Percentiles rank a stretch among this genome's conserved stretches.
Evolutionary conservation across 2,113 vertebrate genomes (phyloP).

Genomic region (Menura novaehollandiae): DNA sequence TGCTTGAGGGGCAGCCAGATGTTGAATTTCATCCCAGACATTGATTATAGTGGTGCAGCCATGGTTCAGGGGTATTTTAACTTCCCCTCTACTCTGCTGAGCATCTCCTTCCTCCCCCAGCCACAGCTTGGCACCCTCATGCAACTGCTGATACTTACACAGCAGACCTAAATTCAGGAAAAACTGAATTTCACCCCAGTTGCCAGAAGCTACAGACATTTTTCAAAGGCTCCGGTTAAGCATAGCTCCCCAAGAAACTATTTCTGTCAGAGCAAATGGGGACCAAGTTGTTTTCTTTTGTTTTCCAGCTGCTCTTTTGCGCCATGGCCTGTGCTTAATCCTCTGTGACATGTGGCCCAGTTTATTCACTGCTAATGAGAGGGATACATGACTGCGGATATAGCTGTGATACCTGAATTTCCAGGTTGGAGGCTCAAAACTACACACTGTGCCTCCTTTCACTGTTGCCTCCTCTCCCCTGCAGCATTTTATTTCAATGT

Average conservation of each 20-base stretch:
- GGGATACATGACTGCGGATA: neutral
- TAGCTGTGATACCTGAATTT: neutral
- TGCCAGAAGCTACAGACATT: neutral
- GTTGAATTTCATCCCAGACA: fast-evolving
- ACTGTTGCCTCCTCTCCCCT: fast-evolving
- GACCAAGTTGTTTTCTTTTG: neutral
- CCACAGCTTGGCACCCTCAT: neutral
- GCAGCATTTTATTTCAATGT: neutral
- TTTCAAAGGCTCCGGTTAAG: neutral
- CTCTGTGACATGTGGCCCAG: neutral
- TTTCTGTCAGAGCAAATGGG: neutral
- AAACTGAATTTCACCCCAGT: neutral
- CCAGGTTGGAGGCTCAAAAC: neutral
- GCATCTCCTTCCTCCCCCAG: neutral
- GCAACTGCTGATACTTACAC: fast-evolving
- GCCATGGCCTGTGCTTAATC: neutral
- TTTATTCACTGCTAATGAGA: neutral
- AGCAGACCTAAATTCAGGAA: neutral
- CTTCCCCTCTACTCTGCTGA: neutral
- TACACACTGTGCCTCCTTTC: neutral
- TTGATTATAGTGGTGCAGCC: fast-evolving
- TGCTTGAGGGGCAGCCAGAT: neutral
- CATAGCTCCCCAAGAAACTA: fast-evolving
- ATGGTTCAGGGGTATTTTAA: fast-evolving
- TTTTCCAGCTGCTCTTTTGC: neutral